A percentile compares a stretch with the other conserved stretches of the same genome.
phyloP scores from a whole-genome alignment of 2,113 vertebrate genomes.

The Saimiri boliviensis region DNA sequence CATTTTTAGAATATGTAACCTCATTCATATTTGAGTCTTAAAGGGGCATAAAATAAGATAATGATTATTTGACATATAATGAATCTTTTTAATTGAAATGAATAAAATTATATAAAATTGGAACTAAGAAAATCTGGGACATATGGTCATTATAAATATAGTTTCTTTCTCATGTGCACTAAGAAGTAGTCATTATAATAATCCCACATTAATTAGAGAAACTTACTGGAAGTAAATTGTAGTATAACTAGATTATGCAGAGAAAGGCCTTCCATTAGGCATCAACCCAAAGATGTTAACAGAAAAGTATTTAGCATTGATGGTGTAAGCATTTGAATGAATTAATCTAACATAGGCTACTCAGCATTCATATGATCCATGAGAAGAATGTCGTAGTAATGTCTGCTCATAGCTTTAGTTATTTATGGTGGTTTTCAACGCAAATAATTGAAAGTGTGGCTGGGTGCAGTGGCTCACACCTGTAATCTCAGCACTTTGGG shows the following conservation, averaged over 20 bases:
- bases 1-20: constrained; percentile 47
- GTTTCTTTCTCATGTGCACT: not conserved
- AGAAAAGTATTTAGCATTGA: not conserved
- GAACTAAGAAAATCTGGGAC: constrained; percentile 39
- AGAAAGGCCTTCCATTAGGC: not conserved
- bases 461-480: too few species aligned
- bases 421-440: not conserved
- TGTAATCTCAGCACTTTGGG: too few species aligned
- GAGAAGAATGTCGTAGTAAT: not conserved
- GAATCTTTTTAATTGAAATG: constrained; percentile 54
- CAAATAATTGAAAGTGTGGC: not conserved
- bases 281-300: not conserved
- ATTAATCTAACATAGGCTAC: not conserved
- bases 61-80: constrained; percentile 42
- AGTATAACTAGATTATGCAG: not conserved
- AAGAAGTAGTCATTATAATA: not conserved
- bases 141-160: constrained; percentile 44
- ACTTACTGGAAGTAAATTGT: not conserved
- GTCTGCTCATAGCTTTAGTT: not conserved
- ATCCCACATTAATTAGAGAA: constrained; percentile 17
- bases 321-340: not conserved
- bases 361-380: not conserved
- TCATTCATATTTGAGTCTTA: constrained; percentile 33
- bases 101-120: constrained; percentile 54
- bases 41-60: constrained; percentile 55